These are phyloP conservation scores for Zhengitettix transpicula DNA, from an alignment of 2,888 invertebrate species.

Conservation along the genomic window DNA sequence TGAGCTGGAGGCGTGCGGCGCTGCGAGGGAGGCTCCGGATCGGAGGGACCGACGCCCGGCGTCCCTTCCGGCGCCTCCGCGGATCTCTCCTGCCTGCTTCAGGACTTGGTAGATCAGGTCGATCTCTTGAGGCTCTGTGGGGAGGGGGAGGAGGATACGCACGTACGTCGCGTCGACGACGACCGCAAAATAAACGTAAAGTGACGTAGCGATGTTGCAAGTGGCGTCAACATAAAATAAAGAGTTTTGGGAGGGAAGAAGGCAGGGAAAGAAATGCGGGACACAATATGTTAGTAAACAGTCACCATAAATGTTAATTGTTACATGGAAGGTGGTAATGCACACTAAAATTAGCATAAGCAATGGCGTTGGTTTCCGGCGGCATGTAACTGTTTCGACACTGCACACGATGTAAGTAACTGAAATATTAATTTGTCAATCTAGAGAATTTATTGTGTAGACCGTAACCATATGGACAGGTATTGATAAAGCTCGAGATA, in stretches of 20 bases:
- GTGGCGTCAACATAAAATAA: background rate
- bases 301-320: background rate
- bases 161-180: background rate
- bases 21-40: constrained; percentile 33
- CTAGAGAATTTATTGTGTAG: no score
- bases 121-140: constrained; percentile 33
- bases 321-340: no score
- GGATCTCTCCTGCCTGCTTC: constrained; percentile 73
- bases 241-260: constrained; percentile 1
- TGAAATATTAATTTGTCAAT: no score
- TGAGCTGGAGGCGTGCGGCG: constrained; percentile 51
- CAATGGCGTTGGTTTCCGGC: no score
- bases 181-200: background rate
- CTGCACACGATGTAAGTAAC: no score
- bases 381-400: no score
- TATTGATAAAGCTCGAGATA: no score
- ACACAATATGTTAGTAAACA: constrained; percentile 1
- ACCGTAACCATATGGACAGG: no score
- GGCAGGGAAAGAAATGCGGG: constrained; percentile 1
- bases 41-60: constrained; percentile 17
- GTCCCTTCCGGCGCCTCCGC: constrained; percentile 16
- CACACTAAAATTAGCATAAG: no score
- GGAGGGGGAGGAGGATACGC: constrained; percentile 1
- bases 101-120: constrained; percentile 89
- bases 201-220: background rate